Percentiles rank a stretch among this genome's conserved stretches.
Conservation (phyloP, 1,140 invertebrate species). For the Lepeophtheirus salmonis region DNA sequence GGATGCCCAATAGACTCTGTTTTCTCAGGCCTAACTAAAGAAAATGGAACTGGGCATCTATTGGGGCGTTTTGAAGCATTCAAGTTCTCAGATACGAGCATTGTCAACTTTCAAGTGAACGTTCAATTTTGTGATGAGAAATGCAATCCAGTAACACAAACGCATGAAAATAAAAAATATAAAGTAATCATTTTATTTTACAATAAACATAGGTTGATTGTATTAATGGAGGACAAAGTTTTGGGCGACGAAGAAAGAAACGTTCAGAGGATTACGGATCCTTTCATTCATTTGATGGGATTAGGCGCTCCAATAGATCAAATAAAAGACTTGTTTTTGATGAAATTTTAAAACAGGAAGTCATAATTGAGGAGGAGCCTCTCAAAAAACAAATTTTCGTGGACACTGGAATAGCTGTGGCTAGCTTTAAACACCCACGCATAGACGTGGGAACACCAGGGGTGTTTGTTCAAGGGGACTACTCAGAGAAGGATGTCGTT, state of each 20-base stretch:
- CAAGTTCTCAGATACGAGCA: slow-evolving; percentile 44
- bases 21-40: slow-evolving; percentile 32
- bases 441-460: neutral
- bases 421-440: neutral
- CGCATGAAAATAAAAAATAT: neutral
- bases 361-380: slow-evolving; percentile 7
- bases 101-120: slow-evolving; percentile 44
- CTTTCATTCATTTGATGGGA: slow-evolving; percentile 20
- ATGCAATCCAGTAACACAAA: slow-evolving; percentile 35
- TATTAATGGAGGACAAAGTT: slow-evolving; percentile 25
- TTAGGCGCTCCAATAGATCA: neutral
- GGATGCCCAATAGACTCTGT: slow-evolving; percentile 36
- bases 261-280: slow-evolving; percentile 30
- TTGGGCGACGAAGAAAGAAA: slow-evolving; percentile 24
- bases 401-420: slow-evolving; percentile 8
- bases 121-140: slow-evolving; percentile 42
- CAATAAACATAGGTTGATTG: neutral
- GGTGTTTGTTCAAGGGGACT: slow-evolving; percentile 12
- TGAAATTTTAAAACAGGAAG: slow-evolving; percentile 10
- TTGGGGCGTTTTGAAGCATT: slow-evolving; percentile 42
- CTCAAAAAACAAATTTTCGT: slow-evolving; percentile 14
- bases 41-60: slow-evolving; percentile 28
- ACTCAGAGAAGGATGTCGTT: slow-evolving; percentile 3
- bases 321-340: slow-evolving; percentile 6
- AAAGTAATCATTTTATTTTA: neutral